These are phyloP conservation scores for Alouatta palliata DNA, from an alignment of 2,113 vertebrate species.

Conservation along the genomic window DNA sequence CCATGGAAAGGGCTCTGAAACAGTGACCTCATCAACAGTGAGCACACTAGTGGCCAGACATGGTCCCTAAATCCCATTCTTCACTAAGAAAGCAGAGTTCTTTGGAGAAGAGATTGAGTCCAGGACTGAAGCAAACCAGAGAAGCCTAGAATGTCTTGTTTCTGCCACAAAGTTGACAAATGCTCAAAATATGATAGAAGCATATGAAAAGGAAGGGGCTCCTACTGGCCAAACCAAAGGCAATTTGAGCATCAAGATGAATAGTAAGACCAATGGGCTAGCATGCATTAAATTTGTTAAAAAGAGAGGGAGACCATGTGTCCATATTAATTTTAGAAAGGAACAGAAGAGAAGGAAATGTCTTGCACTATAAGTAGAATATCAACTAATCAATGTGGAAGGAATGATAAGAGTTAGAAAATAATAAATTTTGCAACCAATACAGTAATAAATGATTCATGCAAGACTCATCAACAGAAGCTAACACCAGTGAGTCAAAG, in stretches of 20 bases:
- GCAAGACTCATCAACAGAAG: not conserved
- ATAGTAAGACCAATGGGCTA: not conserved
- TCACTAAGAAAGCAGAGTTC: not conserved
- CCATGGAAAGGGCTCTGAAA: not conserved
- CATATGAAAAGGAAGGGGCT: not conserved
- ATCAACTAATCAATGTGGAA: not conserved
- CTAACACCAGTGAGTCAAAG: not conserved
- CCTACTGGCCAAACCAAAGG: too few relatives aligned
- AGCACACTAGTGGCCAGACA: too few relatives aligned
- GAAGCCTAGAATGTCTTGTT: not conserved
- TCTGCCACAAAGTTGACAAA: not conserved
- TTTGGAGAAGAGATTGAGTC: not conserved
- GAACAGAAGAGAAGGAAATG: not conserved
- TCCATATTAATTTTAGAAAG: not conserved
- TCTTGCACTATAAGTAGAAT: too few relatives aligned
- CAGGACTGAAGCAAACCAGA: not conserved
- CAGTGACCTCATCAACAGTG: accelerated
- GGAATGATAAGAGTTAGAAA: not conserved
- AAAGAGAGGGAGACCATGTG: not conserved
- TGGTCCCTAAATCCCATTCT: not conserved
- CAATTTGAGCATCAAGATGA: not conserved
- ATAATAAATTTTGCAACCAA: too few relatives aligned
- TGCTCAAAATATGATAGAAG: accelerated
- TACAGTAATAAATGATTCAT: not conserved
- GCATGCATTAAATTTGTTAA: not conserved